These are phyloP conservation scores for Dolichopus griseipennis DNA, from an alignment of 2,888 invertebrate genomes.

Conservation along the genomic window DNA sequence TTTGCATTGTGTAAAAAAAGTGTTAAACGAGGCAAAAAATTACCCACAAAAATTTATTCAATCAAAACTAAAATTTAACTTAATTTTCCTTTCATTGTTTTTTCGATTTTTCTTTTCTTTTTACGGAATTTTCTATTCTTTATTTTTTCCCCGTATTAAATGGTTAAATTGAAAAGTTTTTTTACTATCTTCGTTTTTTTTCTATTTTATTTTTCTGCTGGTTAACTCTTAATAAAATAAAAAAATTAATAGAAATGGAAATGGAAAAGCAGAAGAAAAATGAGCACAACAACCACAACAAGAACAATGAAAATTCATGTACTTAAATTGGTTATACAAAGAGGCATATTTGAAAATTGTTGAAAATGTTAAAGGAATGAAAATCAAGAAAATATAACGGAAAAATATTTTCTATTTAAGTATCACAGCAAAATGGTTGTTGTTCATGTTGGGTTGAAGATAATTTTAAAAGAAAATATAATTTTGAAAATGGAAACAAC, in stretches of 20 bases:
- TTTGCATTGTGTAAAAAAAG: background rate
- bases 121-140: background rate
- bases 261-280: background rate
- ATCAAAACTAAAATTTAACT: slow-evolving; percentile 4
- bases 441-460: too few species aligned
- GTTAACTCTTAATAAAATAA: background rate
- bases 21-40: slow-evolving; percentile 1
- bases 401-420: too few species aligned
- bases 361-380: too few species aligned
- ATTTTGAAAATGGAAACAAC: too few species aligned
- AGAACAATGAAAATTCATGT: too few species aligned
- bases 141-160: background rate
- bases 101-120: background rate
- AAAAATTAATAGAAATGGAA: background rate
- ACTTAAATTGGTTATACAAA: too few species aligned
- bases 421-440: too few species aligned
- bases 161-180: slow-evolving; percentile 3
- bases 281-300: too few species aligned
- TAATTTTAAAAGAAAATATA: too few species aligned
- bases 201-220: background rate
- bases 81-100: background rate
- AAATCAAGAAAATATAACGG: too few species aligned
- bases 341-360: too few species aligned
- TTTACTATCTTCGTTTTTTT: background rate
- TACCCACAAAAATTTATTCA: background rate